Base-by-base conservation (phyloP, 2,113 vertebrate species). In the Scartelaos histophorus region DNA sequence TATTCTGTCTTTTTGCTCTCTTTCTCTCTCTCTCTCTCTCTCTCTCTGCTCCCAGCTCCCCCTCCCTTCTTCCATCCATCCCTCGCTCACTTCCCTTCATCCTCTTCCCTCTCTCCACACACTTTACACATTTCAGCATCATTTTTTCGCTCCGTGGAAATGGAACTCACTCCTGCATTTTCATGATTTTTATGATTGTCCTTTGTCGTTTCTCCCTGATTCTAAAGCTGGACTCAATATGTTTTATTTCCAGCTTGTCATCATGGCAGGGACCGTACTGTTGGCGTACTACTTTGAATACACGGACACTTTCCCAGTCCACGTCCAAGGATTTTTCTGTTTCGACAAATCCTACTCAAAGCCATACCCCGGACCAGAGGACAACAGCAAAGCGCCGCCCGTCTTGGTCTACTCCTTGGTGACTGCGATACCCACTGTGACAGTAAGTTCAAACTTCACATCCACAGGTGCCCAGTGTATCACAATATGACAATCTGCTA, bases 221-320 rank as follows among this genome's bases (percentile, higher is more conserved):
- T 65, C 75, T 90, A 75, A 91, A 87, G 61, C 88, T 86, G 90
- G 82, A 64, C 81, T 85, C 83, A 87, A 82, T 89, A 93, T 94
- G 93, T 93, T 94, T 86, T 95, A 92, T 91, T 93, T 94, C 89
- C 95, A 97, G 96, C 94, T 96, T 74, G 95, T 96, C 86, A 95
- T 97, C 82, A 95, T 97, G 94, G 95, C 95, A 38, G 93, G 95
- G 51, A 96, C 95, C 5, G 93, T 96, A 73, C 93, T 97, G 85
- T 90, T 97, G 49, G 95, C 96, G 2, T 97, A 97, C 90, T 96
- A 97, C 92, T 94, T 97, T 80, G 96, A 97, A 83, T 97, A 95
- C 92, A 96, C 95, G 0, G 95, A 97, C 91, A 96, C 96, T 17
- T 97, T 97, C 89, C 94, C 96, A 0, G 95, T 97, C 65, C 95